A percentile compares a stretch with the other conserved stretches of the same genome.
Evolutionary conservation across 2,888 invertebrate species (phyloP).

Genomic region (Nebria brevicollis): DNA sequence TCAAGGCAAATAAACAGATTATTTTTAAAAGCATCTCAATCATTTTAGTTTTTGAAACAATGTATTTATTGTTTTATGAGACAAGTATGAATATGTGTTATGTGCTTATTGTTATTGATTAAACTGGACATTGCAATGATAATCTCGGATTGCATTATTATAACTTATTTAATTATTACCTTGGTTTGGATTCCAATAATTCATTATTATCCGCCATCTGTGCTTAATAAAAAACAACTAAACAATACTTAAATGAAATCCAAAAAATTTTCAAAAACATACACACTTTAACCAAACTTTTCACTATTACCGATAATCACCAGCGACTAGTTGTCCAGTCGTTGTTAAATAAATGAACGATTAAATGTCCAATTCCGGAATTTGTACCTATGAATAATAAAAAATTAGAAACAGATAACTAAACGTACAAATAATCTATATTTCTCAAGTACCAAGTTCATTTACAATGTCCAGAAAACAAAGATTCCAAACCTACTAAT

Average conservation of each 20-base stretch:
- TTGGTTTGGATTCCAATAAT: conserved; percentile 39
- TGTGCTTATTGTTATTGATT: conserved; percentile 21
- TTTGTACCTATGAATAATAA: conserved; percentile 38
- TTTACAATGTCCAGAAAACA: conserved; percentile 17
- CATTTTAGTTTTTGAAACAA: conserved; percentile 14
- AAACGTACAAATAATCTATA: background rate
- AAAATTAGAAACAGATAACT: conserved; percentile 34
- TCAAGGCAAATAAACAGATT: conserved; percentile 19
- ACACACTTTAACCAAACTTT: conserved; percentile 40
- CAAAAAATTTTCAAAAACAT: conserved; percentile 26
- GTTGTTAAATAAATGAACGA: conserved; percentile 17
- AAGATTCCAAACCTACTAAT: background rate
- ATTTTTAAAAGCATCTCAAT: conserved; percentile 29
- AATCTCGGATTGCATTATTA: background rate
- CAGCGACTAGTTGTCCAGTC: background rate
- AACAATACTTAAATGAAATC: conserved; percentile 28
- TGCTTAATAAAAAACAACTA: conserved; percentile 21
- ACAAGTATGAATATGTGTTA: conserved; percentile 17
- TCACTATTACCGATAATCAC: conserved; percentile 10
- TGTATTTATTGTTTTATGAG: background rate
- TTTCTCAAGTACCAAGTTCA: background rate
- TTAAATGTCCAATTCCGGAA: conserved; percentile 16
- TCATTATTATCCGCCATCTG: conserved; percentile 38
- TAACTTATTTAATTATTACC: conserved; percentile 21
- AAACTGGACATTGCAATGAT: conserved; percentile 24